Base-by-base conservation (phyloP, 2,888 invertebrate species). In the Siphonodentalium dalli region DNA sequence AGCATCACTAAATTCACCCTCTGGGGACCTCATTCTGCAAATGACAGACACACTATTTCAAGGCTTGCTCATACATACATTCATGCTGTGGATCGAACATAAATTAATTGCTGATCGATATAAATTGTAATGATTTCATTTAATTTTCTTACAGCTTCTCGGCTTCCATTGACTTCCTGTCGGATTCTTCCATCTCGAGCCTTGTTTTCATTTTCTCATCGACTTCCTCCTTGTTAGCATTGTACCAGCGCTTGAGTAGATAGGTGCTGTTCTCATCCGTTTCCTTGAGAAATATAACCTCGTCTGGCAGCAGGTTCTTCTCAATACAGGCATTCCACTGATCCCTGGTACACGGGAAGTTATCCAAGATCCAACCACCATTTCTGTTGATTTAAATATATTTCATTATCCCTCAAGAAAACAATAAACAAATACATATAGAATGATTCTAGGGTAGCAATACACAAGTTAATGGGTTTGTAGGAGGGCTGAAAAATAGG, bases 281-380 rank as follows among this genome's bases (percentile, higher is more conserved):
- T 40, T 81, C 80, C 28, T 70, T 68, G 34, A 82, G 64, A n/a
- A 69, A 54, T 5, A 81, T 58, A n/a, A 81, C 65, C 43, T 78
- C 77, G 62, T 82, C 81, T 1, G 80, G 80, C 26, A 78, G 48
- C 7, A 79, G 55, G 31, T 71, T 72, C 46, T 71, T 74, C 62
- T 82, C 81, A 11, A 76, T 63, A 60, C 77, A 65, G 33, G 69
- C 68, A 34, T 67, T 74, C 79, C 80, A 81, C 55, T 79, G 78
- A 29, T 81, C 81, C 7, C 76, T 65, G 3, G 74, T 75, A 35
- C 55, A 58, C 5, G 81, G 81, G 65, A 78, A 82, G 63, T 80
- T 79, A 56, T 81, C 81, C 24, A 81, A 51, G 28, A 82, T 76
- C 80, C 80, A 82, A 18, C 79, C 78, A 33, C 81, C 81, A 66